phyloP scores from a whole-genome alignment of 2,888 invertebrate species.

The Agrotis puta region DNA sequence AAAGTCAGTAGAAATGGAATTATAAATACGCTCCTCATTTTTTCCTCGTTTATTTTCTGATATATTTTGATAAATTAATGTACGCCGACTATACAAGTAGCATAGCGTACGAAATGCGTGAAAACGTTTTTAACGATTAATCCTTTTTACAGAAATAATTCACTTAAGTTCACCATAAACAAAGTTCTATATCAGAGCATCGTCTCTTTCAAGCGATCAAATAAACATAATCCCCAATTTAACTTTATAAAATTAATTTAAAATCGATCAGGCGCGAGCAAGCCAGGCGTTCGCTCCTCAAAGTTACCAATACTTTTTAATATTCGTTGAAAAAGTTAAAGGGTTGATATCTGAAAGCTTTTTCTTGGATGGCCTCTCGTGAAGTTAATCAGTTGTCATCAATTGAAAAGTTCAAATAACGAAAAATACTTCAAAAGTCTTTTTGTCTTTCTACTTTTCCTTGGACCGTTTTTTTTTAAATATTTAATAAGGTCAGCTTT shows the following conservation, averaged over 20 bases:
- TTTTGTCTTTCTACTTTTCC: conserved; percentile 5
- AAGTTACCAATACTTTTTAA: conserved; percentile 79
- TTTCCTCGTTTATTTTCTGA: too few species aligned
- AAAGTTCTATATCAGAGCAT: conserved; percentile 48
- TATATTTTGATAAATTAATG: neutral
- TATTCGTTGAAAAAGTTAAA: conserved; percentile 82
- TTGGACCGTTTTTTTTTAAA: neutral
- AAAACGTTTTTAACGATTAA: neutral
- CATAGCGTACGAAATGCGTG: neutral
- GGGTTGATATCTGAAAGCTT: conserved; percentile 78
- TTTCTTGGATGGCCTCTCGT: conserved; percentile 65
- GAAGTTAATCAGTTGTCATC: conserved; percentile 77
- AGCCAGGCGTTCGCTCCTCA: conserved; percentile 78
- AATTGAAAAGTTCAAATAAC: conserved; percentile 40
- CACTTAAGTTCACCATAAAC: conserved; percentile 49
- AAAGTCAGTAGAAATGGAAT: too few species aligned
- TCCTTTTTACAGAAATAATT: conserved; percentile 27
- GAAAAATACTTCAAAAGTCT: conserved; percentile 21
- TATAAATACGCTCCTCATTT: too few species aligned
- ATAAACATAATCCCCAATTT: conserved; percentile 89
- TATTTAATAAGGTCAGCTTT: neutral
- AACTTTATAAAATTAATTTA: conserved; percentile 90
- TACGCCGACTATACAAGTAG: too few species aligned
- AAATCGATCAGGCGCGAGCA: conserved; percentile 85
- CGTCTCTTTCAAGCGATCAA: conserved; percentile 77